Conservation (phyloP, 2,797 vertebrate species). For the Tarsius wallacei region DNA sequence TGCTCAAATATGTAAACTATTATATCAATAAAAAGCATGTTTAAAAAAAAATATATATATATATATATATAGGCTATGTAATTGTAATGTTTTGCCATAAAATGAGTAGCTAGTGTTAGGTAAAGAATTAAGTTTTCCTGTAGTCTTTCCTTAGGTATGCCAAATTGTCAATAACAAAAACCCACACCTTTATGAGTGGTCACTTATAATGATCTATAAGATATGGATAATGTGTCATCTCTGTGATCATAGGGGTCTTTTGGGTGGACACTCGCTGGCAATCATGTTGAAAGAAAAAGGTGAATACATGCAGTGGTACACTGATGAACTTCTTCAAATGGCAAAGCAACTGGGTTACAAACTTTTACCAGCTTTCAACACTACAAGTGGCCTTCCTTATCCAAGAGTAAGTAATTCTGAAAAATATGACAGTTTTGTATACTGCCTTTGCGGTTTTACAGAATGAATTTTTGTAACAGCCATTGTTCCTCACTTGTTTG, state of each 20-base stretch:
- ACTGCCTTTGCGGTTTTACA: not conserved
- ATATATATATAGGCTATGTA: not conserved
- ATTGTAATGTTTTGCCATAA: not conserved
- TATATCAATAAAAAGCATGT: too few species aligned
- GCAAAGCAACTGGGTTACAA: slow-evolving; percentile 97
- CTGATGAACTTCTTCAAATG: slow-evolving; percentile 97
- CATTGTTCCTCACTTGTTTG: not conserved
- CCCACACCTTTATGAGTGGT: not conserved
- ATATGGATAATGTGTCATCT: slow-evolving; percentile 58
- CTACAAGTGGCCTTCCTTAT: slow-evolving; percentile 98
- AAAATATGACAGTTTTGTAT: not conserved
- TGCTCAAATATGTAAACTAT: too few species aligned
- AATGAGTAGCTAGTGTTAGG: slow-evolving; percentile 8
- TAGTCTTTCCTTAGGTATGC: not conserved
- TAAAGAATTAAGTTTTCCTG: not conserved
- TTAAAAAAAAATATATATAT: not conserved
- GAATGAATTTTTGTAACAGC: not conserved
- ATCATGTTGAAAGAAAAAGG: slow-evolving; percentile 97
- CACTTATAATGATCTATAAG: not conserved
- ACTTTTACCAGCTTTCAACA: slow-evolving; percentile 98
- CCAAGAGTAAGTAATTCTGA: slow-evolving; percentile 94
- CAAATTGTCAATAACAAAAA: not conserved
- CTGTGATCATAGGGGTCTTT: slow-evolving; percentile 93
- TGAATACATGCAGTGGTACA: slow-evolving; percentile 97
- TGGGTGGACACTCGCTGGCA: slow-evolving; percentile 98